Percentiles rank a stretch among this genome's conserved stretches.
phyloP scores from a whole-genome alignment of 2,113 vertebrate species.

The Pelusios castaneus region DNA sequence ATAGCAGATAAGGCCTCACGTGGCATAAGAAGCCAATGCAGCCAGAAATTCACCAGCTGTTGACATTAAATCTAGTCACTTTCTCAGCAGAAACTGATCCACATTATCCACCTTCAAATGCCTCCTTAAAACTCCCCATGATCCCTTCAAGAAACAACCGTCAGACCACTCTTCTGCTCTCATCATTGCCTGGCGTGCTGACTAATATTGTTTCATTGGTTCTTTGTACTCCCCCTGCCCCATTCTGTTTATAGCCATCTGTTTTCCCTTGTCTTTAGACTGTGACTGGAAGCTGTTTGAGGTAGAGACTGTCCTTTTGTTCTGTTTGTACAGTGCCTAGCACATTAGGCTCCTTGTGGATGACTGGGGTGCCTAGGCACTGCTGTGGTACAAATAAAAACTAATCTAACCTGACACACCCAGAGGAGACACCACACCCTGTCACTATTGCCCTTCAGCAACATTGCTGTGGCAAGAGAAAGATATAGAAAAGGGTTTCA shows the following conservation, averaged over 20 bases:
- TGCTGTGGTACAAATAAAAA: too few species aligned
- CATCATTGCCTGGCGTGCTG: background rate
- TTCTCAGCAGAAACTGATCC: background rate
- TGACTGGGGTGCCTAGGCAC: background rate
- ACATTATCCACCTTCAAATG: accelerated
- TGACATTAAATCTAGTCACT: background rate
- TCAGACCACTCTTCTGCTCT: too few species aligned
- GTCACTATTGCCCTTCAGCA: background rate
- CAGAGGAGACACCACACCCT: background rate
- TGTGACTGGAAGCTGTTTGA: accelerated
- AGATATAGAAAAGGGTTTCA: constrained; percentile 10
- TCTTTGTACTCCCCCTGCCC: background rate
- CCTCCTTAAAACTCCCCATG: background rate
- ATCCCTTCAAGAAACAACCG: too few species aligned
- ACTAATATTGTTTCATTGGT: accelerated
- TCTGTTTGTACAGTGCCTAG: accelerated
- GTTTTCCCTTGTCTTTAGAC: accelerated
- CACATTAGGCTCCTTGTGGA: accelerated
- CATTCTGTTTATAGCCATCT: background rate
- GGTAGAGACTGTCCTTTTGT: background rate
- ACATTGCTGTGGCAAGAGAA: constrained; percentile 52
- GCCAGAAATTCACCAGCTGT: background rate
- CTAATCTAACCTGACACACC: accelerated
- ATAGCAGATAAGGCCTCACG: background rate
- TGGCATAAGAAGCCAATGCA: background rate